phyloP scores from a whole-genome alignment of 1,140 invertebrate genomes.

The Brachionus paranguensis region DNA sequence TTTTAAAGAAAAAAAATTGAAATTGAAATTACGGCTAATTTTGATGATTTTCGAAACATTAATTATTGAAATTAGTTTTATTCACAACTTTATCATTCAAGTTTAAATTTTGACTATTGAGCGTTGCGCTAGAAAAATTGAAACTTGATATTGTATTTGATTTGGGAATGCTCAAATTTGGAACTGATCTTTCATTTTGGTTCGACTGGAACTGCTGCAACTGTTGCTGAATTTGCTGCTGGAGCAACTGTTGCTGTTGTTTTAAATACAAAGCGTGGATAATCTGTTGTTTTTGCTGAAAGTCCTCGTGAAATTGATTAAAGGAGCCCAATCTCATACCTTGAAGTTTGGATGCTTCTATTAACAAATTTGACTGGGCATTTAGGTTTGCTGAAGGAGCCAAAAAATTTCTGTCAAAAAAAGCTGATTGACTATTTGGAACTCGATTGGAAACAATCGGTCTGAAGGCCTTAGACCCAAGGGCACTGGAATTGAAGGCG shows the following conservation, averaged over 20 bases:
- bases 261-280: slow-evolving; percentile 2
- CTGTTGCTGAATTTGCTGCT: slow-evolving; percentile 8
- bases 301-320: not conserved
- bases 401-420: not conserved
- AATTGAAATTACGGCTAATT: not conserved
- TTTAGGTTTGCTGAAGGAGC: not conserved
- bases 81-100: not conserved
- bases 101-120: slow-evolving; percentile 11
- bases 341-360: not conserved
- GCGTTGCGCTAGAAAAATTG: not conserved
- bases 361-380: slow-evolving; percentile 1
- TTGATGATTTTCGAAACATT: not conserved
- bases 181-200: not conserved
- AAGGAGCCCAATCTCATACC: not conserved
- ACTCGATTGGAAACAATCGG: not conserved
- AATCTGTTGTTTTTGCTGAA: slow-evolving; percentile 6
- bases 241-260: slow-evolving; percentile 14
- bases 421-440: not conserved
- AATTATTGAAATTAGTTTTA: slow-evolving; percentile 18
- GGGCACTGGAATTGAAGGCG: not conserved
- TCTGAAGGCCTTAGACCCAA: not conserved
- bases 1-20: not conserved
- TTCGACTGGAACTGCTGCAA: not conserved
- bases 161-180: not conserved
- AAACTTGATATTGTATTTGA: slow-evolving; percentile 13